Evolutionary conservation across 1,140 invertebrate genomes (phyloP), one percentile per base, ranked within the genome.

Genomic region (Meloidogyne hapla): DNA sequence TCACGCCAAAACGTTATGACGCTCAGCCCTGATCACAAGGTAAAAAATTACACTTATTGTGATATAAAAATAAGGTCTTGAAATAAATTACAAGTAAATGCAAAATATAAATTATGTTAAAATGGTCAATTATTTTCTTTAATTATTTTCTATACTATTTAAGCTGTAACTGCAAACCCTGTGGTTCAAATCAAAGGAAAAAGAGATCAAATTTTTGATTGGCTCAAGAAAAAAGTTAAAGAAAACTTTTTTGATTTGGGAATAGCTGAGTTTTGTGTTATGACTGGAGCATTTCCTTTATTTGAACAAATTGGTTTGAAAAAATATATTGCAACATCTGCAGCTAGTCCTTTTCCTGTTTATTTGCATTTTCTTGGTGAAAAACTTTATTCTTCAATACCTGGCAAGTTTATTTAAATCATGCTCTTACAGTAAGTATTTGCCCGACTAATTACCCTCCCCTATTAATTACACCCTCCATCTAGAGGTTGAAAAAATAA

Each of bases 191-290:
- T 45, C 18, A 4, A 45, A 45, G 42, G 42, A 1, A 45, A 45
- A 45, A 18, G 4, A 15, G 13, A 15, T 1, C 12, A 2, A 45
- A 56, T 56, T n/a, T 56, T 56, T 56, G n/a, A 56, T 56, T 56
- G 48, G 48, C 6, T 56, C 1, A 56, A 21, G n/a, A 18, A 18
- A 6, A 56, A 56, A 48, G 45, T 48, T 48, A 18, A 18, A 15
- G n/a, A 56, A 56, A 13, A 21, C 6, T 21, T n/a, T 56, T 56
- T 56, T 56, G 48, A 56, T 56, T 56, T 56, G 48, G 48, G 48
- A 56, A 56, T 56, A 56, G n/a, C 48, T 56, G 48, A 56, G n/a
- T n/a, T 56, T 56, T 56, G 48, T 56, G 48, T 56, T n/a, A 56
- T 56, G 48, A 56, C 48, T n/a, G 48, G 48, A n/a, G 48, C 48